Conservation (phyloP, 1,140 invertebrate genomes). For the Eueides isabella region DNA sequence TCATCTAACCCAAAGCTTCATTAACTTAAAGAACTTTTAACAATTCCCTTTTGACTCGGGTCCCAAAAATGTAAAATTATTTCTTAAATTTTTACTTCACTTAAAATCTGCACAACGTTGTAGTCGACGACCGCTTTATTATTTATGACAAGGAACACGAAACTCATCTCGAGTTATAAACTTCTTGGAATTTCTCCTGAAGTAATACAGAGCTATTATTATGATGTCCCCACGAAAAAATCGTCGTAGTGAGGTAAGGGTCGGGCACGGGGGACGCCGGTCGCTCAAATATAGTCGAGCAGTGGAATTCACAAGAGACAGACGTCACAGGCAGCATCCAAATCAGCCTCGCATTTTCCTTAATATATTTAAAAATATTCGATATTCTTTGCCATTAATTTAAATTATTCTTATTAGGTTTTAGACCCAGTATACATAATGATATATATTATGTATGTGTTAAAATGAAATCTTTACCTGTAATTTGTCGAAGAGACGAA, state of each 20-base stretch:
- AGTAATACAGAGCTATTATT: slow-evolving; percentile 82
- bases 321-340: slow-evolving; percentile 44
- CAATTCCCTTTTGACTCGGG: slow-evolving; percentile 61
- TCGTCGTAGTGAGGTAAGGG: slow-evolving; percentile 62
- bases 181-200: slow-evolving; percentile 82
- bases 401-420: slow-evolving; percentile 9
- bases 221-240: slow-evolving; percentile 81
- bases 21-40: slow-evolving; percentile 55
- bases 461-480: background rate
- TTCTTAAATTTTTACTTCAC: slow-evolving; percentile 79
- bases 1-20: slow-evolving; percentile 21
- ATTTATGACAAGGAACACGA: slow-evolving; percentile 82
- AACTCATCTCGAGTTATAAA: slow-evolving; percentile 82
- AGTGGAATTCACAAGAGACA: slow-evolving; percentile 43
- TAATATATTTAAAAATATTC: slow-evolving; percentile 18
- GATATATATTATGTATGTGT: background rate
- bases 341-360: slow-evolving; percentile 16
- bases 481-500: no score
- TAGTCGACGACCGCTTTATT: slow-evolving; percentile 81
- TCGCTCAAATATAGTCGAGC: slow-evolving; percentile 48
- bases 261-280: slow-evolving; percentile 50
- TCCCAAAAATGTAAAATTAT: slow-evolving; percentile 75
- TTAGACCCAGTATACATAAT: background rate
- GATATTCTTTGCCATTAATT: slow-evolving; percentile 4
- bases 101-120: slow-evolving; percentile 80